Conservation (phyloP, 2,797 vertebrate genomes). For the Anniella stebbinsi region DNA sequence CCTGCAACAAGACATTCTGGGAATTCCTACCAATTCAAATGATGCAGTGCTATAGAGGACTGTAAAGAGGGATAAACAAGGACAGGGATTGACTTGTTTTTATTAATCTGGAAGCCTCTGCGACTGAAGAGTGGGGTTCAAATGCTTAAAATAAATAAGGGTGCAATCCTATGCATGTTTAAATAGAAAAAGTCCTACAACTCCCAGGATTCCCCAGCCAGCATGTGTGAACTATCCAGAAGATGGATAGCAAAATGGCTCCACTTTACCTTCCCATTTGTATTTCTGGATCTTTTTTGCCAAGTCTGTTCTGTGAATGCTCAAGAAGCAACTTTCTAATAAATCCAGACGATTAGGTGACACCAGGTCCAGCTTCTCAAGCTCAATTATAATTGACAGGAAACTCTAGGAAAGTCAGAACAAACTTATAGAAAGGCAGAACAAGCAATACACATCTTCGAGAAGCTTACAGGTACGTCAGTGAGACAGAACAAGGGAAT, state of each 20-base stretch:
- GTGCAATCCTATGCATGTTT: too few species aligned
- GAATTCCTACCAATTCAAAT: not conserved
- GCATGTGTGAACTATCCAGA: not conserved
- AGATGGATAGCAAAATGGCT: not conserved
- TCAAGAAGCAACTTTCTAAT: constrained; percentile 83
- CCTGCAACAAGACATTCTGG: not conserved
- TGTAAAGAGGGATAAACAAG: too few species aligned
- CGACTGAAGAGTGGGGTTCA: too few species aligned
- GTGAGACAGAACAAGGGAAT: constrained; percentile 29
- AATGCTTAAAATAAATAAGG: too few species aligned
- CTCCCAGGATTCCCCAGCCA: not conserved
- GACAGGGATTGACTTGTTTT: too few species aligned
- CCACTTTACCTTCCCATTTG: constrained; percentile 82
- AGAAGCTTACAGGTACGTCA: not conserved
- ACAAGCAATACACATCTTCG: constrained; percentile 11
- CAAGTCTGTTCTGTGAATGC: constrained; percentile 87
- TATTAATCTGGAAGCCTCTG: too few species aligned
- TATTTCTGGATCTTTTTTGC: constrained; percentile 85
- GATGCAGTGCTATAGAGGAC: not conserved
- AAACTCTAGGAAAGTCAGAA: constrained; percentile 84
- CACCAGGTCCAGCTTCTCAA: constrained; percentile 88
- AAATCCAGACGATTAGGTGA: constrained; percentile 84
- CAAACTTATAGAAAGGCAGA: constrained; percentile 8
- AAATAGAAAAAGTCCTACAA: not conserved
- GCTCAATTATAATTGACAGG: constrained; percentile 86